Percentiles rank a stretch among this genome's conserved stretches.
Evolutionary conservation across 2,888 invertebrate genomes (phyloP).

Genomic region (Brenthis ino): DNA sequence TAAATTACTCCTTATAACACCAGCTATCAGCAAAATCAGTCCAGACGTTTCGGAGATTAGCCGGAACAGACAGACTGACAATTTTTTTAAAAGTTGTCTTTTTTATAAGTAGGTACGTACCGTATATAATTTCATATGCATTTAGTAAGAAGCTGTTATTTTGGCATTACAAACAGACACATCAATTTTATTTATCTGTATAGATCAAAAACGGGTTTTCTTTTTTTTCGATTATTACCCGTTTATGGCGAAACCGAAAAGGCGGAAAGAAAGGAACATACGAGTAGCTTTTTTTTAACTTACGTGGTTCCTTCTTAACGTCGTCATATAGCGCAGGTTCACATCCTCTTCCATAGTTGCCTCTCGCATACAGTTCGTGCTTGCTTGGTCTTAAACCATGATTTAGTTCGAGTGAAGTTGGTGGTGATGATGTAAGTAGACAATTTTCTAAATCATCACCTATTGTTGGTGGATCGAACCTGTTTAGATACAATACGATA

Average conservation of each 20-base stretch:
- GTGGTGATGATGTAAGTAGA: constrained; percentile 87
- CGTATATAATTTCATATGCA: too few relatives aligned
- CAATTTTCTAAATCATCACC: constrained; percentile 88
- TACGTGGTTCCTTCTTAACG: constrained; percentile 57
- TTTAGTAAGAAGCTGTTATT: too few relatives aligned
- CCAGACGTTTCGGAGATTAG: too few relatives aligned
- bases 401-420: constrained; percentile 75
- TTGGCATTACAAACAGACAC: too few relatives aligned
- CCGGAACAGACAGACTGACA: too few relatives aligned
- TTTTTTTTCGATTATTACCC: background rate
- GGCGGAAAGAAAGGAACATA: too few relatives aligned
- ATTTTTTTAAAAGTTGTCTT: too few relatives aligned
- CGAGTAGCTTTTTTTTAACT: constrained; percentile 37
- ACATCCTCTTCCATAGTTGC: constrained; percentile 91
- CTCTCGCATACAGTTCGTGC: constrained; percentile 90
- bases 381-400: constrained; percentile 84
- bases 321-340: constrained; percentile 85
- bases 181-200: too few relatives aligned
- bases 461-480: constrained; percentile 85
- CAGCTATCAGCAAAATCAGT: too few relatives aligned
- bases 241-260: too few relatives aligned
- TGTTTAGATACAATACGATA: constrained; percentile 47
- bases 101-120: too few relatives aligned
- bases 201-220: background rate
- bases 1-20: too few relatives aligned